A percentile compares a stretch with the other conserved stretches of the same genome.
These are phyloP conservation scores for Magallana nippona DNA, from an alignment of 2,888 invertebrate species.

Conservation along the genomic window DNA sequence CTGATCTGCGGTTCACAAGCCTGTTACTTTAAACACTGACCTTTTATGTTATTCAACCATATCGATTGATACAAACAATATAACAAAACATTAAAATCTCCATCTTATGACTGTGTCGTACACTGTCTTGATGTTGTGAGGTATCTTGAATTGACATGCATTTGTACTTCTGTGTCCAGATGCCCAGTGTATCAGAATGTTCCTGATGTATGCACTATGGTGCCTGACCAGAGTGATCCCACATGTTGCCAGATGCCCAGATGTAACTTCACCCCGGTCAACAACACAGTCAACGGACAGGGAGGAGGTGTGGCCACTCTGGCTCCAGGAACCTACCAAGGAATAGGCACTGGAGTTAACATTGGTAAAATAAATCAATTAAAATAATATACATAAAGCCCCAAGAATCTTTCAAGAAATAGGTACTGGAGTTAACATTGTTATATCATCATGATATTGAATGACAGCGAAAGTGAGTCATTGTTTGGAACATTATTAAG, in stretches of 20 bases:
- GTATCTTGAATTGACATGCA: too few relatives aligned
- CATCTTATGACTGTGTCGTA: too few relatives aligned
- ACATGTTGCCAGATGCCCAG: conserved; percentile 63
- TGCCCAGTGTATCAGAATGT: conserved; percentile 66
- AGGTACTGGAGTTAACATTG: too few relatives aligned
- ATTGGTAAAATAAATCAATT: conserved; percentile 39
- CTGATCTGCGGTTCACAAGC: too few relatives aligned
- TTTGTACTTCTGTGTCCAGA: conserved; percentile 44
- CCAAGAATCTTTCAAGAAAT: too few relatives aligned
- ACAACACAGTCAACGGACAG: conserved; percentile 54
- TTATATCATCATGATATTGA: too few relatives aligned
- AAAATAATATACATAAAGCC: too few relatives aligned
- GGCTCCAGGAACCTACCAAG: conserved; percentile 62
- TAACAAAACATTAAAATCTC: too few relatives aligned
- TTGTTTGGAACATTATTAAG: background rate
- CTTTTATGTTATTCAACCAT: too few relatives aligned
- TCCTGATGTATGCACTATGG: conserved; percentile 57
- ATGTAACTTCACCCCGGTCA: conserved; percentile 59
- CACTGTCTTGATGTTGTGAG: too few relatives aligned
- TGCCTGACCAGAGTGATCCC: conserved; percentile 66
- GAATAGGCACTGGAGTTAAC: conserved; percentile 46
- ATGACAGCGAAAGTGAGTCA: background rate
- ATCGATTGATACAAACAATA: too few relatives aligned
- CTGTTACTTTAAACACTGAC: too few relatives aligned
- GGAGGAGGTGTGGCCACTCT: conserved; percentile 56